Conservation (phyloP, 2,113 vertebrate genomes). For the Pachyramphus minor region DNA sequence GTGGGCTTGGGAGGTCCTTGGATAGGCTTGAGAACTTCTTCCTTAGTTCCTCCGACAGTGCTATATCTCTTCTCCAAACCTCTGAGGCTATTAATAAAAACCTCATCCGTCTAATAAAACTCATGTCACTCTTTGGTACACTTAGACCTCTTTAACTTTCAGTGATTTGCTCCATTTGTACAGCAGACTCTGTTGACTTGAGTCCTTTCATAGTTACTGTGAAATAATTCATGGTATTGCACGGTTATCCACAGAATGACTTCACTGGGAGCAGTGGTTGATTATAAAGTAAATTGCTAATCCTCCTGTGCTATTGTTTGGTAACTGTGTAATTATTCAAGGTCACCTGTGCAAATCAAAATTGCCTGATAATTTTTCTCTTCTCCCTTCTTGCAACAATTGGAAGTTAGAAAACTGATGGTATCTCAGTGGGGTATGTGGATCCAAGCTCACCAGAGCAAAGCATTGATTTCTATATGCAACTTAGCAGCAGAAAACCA, state of each 20-base stretch:
- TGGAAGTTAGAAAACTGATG: neutral
- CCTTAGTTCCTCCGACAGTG: neutral
- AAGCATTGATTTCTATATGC: neutral
- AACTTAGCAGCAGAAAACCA: neutral
- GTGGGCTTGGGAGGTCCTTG: neutral
- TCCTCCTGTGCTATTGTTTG: constrained; percentile 46
- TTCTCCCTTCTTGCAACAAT: neutral
- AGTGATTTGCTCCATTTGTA: constrained; percentile 37
- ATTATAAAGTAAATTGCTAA: constrained; percentile 55
- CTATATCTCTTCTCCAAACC: neutral
- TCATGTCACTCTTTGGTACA: neutral
- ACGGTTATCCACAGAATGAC: constrained; percentile 61
- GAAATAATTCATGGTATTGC: constrained; percentile 65
- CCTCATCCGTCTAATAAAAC: neutral
- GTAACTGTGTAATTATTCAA: constrained; percentile 40
- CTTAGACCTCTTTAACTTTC: neutral
- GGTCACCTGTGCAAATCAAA: constrained; percentile 51
- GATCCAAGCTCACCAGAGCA: neutral
- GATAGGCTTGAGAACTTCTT: neutral
- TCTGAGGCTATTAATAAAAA: neutral
- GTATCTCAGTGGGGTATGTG: neutral
- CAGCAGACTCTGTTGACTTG: constrained; percentile 12
- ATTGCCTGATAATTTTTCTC: constrained; percentile 29
- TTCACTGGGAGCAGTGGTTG: constrained; percentile 40
- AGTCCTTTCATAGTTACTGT: constrained; percentile 45